phyloP scores from a whole-genome alignment of 2,797 vertebrate species.

The Anabas testudineus region DNA sequence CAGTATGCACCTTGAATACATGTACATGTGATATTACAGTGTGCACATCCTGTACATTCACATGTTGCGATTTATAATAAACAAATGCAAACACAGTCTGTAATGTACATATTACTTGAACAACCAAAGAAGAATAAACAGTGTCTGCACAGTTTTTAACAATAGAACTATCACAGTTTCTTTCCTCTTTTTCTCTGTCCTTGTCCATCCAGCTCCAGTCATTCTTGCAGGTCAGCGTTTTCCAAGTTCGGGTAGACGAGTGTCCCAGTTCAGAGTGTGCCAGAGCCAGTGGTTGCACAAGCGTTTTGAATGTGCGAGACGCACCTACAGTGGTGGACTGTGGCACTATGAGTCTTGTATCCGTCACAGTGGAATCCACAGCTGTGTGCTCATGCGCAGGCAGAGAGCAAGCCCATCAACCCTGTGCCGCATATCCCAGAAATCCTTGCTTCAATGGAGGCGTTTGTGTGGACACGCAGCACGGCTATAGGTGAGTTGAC shows the following conservation, averaged over 20 bases:
- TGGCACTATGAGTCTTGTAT: conserved; percentile 86
- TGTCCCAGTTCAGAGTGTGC: conserved; percentile 83
- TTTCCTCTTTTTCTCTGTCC: conserved; percentile 12
- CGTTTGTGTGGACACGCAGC: conserved; percentile 86
- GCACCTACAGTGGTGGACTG: conserved; percentile 84
- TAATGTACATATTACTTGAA: background rate
- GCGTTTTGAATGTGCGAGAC: conserved; percentile 77
- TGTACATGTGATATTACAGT: background rate
- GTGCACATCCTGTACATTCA: no score
- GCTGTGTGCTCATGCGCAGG: conserved; percentile 83
- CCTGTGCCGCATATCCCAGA: conserved; percentile 85
- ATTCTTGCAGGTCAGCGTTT: conserved; percentile 85
- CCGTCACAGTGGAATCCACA: conserved; percentile 77
- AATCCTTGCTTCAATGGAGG: conserved; percentile 91
- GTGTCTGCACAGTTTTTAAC: background rate
- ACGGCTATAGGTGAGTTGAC: conserved; percentile 89
- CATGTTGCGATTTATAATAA: no score
- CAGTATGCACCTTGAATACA: background rate
- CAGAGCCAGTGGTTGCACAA: conserved; percentile 77
- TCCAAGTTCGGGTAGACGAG: conserved; percentile 87
- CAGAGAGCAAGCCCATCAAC: conserved; percentile 82
- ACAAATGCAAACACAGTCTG: no score
- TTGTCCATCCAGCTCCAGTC: conserved; percentile 84
- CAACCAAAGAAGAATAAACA: background rate
- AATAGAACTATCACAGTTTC: background rate